Conservation (phyloP, 2,888 invertebrate species). For the Pristionchus exspectatus region DNA sequence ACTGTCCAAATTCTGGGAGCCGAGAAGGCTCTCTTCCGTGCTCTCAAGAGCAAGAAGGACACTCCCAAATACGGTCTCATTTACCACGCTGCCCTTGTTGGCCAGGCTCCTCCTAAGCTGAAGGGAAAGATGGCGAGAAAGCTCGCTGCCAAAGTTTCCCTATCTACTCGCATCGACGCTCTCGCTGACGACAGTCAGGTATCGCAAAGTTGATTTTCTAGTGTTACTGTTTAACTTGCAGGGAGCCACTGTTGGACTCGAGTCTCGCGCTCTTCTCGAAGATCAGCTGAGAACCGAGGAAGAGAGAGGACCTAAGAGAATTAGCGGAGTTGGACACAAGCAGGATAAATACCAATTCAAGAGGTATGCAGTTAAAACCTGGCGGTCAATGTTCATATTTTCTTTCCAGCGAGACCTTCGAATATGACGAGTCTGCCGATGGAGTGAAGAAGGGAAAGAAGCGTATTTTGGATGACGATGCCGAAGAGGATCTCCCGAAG, state of each 20-base stretch:
- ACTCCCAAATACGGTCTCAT: slow-evolving; percentile 99
- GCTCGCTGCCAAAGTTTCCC: slow-evolving; percentile 94
- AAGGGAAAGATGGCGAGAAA: slow-evolving; percentile 94
- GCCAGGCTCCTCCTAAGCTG: slow-evolving; percentile 90
- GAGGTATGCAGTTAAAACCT: slow-evolving; percentile 81
- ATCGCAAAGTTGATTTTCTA: not conserved
- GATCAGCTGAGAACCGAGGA: slow-evolving; percentile 84
- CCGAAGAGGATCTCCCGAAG: slow-evolving; percentile 61
- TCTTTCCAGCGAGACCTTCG: slow-evolving; percentile 72
- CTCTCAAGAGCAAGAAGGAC: slow-evolving; percentile 95
- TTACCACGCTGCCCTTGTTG: slow-evolving; percentile 94
- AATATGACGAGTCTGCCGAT: slow-evolving; percentile 73
- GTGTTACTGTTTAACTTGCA: not conserved
- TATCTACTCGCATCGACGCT: slow-evolving; percentile 95
- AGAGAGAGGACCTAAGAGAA: slow-evolving; percentile 85
- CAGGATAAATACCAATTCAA: slow-evolving; percentile 94
- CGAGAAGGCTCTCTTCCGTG: slow-evolving; percentile 95
- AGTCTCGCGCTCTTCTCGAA: slow-evolving; percentile 92
- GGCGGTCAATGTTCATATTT: not conserved
- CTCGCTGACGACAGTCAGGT: slow-evolving; percentile 89
- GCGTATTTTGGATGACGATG: slow-evolving; percentile 62
- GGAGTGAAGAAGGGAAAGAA: slow-evolving; percentile 63
- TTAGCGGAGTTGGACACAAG: slow-evolving; percentile 87
- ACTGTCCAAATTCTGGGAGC: slow-evolving; percentile 98
- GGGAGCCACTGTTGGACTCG: slow-evolving; percentile 84